Conservation (phyloP, 2,888 invertebrate genomes). For the Minunthozetes semirufus region DNA sequence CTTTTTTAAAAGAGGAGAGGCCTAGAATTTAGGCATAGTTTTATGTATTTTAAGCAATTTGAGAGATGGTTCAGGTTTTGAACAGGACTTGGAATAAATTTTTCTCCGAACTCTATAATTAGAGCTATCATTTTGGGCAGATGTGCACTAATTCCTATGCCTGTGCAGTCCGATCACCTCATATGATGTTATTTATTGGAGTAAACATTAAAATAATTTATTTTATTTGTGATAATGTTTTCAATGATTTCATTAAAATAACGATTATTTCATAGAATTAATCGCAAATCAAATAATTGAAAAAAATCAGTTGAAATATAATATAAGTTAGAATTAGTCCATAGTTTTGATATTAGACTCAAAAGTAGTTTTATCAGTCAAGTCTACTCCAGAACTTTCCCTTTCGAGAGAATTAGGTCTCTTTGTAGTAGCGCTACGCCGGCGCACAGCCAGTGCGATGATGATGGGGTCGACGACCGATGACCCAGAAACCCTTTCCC, state of each 20-base stretch:
- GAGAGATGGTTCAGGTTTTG: too few species aligned
- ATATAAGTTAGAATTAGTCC: neutral
- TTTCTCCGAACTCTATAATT: too few species aligned
- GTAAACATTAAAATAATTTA: neutral
- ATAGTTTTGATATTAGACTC: neutral
- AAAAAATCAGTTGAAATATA: neutral
- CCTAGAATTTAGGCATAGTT: too few species aligned
- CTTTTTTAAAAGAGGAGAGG: too few species aligned
- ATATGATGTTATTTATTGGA: too few species aligned
- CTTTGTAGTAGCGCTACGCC: neutral
- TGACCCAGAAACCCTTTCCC: conserved; percentile 32
- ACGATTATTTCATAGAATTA: neutral
- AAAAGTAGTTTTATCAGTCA: conserved; percentile 29
- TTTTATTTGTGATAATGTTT: neutral
- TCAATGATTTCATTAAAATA: neutral
- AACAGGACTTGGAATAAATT: too few species aligned
- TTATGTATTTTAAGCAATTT: too few species aligned
- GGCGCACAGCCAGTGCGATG: neutral
- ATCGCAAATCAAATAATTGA: neutral
- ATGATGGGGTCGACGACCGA: conserved; percentile 15
- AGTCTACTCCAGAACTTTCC: conserved; percentile 31
- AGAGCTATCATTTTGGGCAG: too few species aligned
- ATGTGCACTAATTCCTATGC: too few species aligned
- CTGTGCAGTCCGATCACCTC: too few species aligned
- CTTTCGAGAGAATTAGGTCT: conserved; percentile 23